A percentile compares a stretch with the other conserved stretches of the same genome.
phyloP scores from a whole-genome alignment of 2,797 vertebrate genomes.

The Decapterus maruadsi region DNA sequence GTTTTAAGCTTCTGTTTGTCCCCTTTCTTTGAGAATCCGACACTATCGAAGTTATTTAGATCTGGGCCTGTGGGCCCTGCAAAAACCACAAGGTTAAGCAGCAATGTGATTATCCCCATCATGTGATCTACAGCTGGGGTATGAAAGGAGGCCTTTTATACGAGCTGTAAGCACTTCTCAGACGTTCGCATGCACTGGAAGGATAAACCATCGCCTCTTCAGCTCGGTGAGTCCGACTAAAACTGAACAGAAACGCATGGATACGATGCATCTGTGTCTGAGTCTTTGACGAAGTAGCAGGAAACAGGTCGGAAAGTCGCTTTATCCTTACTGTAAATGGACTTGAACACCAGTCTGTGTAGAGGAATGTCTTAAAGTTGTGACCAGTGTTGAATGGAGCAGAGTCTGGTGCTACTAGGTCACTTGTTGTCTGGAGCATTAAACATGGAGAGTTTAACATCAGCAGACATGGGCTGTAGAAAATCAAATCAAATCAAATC shows the following conservation, averaged over 20 bases:
- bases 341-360: background rate
- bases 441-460: background rate
- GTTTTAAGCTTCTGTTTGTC: background rate
- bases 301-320: too few species aligned
- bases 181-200: conserved; percentile 20
- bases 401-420: background rate
- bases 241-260: background rate
- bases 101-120: conserved; percentile 84
- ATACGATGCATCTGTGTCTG: background rate
- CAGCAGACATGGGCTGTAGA: background rate
- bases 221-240: conserved; percentile 71
- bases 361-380: background rate
- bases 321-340: background rate
- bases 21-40: background rate
- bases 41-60: conserved; percentile 5
- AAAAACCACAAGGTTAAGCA: conserved; percentile 66
- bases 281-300: background rate
- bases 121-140: conserved; percentile 82
- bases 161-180: conserved; percentile 49
- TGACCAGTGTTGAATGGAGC: background rate
- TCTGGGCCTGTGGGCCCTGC: conserved; percentile 22
- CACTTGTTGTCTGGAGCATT: background rate
- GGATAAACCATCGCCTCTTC: conserved; percentile 35
- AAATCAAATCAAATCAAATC: too few species aligned
- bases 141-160: conserved; percentile 82